Base-by-base conservation (phyloP, 2,797 vertebrate genomes). In the Columba guinea region DNA sequence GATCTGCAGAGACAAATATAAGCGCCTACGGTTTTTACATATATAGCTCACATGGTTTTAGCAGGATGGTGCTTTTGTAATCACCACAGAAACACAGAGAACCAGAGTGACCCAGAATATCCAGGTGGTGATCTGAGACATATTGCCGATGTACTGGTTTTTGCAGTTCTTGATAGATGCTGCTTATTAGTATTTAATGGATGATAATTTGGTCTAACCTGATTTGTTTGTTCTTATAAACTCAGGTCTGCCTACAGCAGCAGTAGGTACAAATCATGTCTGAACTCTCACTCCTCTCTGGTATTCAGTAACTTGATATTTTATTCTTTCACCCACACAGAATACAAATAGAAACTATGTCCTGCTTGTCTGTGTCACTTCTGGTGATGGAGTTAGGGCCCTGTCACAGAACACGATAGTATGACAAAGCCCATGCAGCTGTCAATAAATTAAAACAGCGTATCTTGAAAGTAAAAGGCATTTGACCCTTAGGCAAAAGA, bases 71-170 rank as follows among this genome's bases (percentile, higher is more conserved):
- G 10, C 11, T 64, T 49, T 62, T 21, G 44, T n/a, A 35, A 14
- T 28, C 35, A 37, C 12, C 13, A 21, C 35, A 56, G 76, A 60
- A 27, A 26, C n/a, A 49, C 21, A 62, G 41, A 41, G 37, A 76
- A 70, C 27, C 64, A 77, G 49, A 68, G 37, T 74, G 73, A 78
- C 52, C 65, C 77, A 35, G 51, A 92, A 89, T 7, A 63, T 19
- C 51, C 51, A 18, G 0, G 0, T 24, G 58, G 32, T 68, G 53
- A 73, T 37, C 20, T 1, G 1, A 58, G 46, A 21, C 32, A 9
- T 24, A 11, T 49, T 51, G 15, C 22, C 60, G 39, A 46, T 2
- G 1, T 39, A 20, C 8, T 73, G 15, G 6, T 39, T 78, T 76
- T 52, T 18, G 7, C 26, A 58, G 48, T 51, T 64, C 70, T 69